Conservation (phyloP, 2,797 vertebrate genomes). For the Kryptopterus vitreolus region DNA sequence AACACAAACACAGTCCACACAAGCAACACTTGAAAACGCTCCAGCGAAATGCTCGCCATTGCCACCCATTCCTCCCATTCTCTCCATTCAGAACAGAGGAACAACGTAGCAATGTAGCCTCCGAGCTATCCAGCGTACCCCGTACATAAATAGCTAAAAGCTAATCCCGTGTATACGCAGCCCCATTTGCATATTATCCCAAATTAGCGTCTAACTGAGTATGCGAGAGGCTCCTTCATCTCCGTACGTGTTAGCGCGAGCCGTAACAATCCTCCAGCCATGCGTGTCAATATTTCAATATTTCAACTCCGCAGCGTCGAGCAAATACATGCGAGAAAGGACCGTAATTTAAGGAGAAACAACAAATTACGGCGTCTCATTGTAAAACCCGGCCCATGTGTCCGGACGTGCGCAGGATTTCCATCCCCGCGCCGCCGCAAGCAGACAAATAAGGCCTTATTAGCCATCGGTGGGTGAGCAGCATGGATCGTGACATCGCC, state of each 20-base stretch:
- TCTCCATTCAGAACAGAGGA: not conserved
- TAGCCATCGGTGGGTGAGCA: not conserved
- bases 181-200: constrained; percentile 25
- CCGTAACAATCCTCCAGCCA: constrained; percentile 16
- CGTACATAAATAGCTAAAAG: not conserved
- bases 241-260: constrained; percentile 11
- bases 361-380: not conserved
- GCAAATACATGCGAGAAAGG: constrained; percentile 1
- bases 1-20: constrained; percentile 68
- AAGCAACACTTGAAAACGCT: not conserved
- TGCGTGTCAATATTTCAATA: constrained; percentile 40
- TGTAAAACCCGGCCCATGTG: not conserved
- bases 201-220: constrained; percentile 7
- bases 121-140: too few relatives aligned
- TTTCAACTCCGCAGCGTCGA: constrained; percentile 14
- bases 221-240: not conserved
- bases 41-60: not conserved
- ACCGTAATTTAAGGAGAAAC: not conserved
- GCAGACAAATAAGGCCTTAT: not conserved
- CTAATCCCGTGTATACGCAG: constrained; percentile 13
- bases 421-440: not conserved
- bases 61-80: not conserved
- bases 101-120: not conserved
- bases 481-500: not conserved
- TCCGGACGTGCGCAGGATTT: not conserved